Evolutionary conservation across 2,888 invertebrate species (phyloP).

Genomic region (Baronia brevicornis): DNA sequence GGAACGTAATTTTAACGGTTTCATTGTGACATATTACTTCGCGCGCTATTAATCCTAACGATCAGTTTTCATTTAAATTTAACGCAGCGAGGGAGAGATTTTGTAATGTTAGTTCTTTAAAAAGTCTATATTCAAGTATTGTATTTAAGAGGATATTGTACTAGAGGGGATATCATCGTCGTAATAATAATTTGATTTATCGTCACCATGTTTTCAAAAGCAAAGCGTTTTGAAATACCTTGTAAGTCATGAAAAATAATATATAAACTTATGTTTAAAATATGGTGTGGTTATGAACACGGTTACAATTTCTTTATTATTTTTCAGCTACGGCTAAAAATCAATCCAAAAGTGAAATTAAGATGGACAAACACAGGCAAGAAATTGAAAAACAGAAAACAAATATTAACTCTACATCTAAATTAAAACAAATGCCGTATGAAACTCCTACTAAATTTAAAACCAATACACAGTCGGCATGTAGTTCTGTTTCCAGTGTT

Average conservation of each 20-base stretch:
- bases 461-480: conserved; percentile 46
- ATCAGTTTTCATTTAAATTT: too few relatives aligned
- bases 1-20: conserved; percentile 32
- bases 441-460: conserved; percentile 28
- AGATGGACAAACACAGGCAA: too few relatives aligned
- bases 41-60: too few relatives aligned
- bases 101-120: too few relatives aligned
- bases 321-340: conserved; percentile 32
- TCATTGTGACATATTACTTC: conserved; percentile 10
- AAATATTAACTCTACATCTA: conserved; percentile 20
- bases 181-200: conserved; percentile 3
- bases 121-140: too few relatives aligned
- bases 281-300: too few relatives aligned
- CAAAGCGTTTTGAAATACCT: conserved; percentile 57
- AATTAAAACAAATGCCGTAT: conserved; percentile 24
- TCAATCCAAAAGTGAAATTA: conserved; percentile 20
- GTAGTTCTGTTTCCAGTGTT: conserved; percentile 47
- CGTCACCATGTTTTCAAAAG: conserved; percentile 59
- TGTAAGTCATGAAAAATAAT: conserved; percentile 40
- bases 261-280: conserved; percentile 1
- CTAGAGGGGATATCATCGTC: not conserved
- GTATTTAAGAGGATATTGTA: not conserved
- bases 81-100: too few relatives aligned
- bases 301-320: conserved; percentile 1
- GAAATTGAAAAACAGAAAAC: conserved; percentile 32